Conservation (phyloP, 2,888 invertebrate genomes). For the Drosophila diplacantha region DNA sequence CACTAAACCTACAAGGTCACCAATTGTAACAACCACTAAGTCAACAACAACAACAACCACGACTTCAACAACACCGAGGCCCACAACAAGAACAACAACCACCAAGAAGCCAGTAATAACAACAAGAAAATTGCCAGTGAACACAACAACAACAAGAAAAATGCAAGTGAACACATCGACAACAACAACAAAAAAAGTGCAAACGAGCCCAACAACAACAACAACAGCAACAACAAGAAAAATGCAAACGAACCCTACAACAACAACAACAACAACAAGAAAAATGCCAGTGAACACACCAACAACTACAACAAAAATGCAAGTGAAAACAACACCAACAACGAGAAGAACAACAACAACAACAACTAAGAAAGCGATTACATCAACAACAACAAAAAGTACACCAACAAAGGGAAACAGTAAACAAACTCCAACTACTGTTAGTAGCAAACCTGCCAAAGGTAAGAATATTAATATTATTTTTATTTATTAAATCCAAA, state of each 20-base stretch:
- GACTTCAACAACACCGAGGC: conserved; percentile 14
- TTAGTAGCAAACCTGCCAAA: neutral
- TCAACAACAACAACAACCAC: conserved; percentile 8
- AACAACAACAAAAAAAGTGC: neutral
- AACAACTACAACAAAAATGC: neutral
- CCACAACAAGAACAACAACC: conserved; percentile 14
- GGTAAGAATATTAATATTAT: conserved; percentile 19
- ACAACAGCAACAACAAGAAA: neutral
- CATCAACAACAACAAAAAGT: conserved; percentile 15
- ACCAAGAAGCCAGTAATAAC: conserved; percentile 11
- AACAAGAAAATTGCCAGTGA: conserved; percentile 4
- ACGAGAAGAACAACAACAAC: neutral
- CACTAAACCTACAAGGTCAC: neutral
- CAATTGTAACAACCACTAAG: conserved; percentile 12
- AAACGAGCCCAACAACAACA: conserved; percentile 2
- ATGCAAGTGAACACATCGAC: neutral
- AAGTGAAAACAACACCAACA: neutral
- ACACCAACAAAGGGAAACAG: conserved; percentile 3
- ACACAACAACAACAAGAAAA: conserved; percentile 10
- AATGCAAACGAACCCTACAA: neutral
- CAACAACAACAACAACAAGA: neutral
- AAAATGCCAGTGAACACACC: neutral
- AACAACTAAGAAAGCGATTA: neutral
- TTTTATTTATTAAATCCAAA: neutral
- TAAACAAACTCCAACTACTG: neutral